Conservation (phyloP, 1,140 invertebrate genomes). For the Sycophaga agraensis region DNA sequence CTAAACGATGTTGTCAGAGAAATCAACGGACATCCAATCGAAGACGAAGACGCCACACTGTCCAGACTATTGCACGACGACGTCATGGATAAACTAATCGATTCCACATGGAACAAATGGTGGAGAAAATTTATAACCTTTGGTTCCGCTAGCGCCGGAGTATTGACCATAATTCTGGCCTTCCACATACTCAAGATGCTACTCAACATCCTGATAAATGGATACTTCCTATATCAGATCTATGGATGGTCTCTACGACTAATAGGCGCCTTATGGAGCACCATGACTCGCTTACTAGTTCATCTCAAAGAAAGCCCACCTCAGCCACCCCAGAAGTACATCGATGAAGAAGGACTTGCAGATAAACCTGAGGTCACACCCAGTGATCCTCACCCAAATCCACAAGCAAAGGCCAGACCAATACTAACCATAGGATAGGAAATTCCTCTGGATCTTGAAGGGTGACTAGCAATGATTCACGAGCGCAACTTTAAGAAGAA, state of each 20-base stretch:
- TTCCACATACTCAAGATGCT: neutral
- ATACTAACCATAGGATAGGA: no score
- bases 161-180: neutral
- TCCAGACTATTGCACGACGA: neutral
- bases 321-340: no score
- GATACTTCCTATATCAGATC: neutral
- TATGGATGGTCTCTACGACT: neutral
- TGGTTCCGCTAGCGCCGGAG: neutral
- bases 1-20: neutral
- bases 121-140: neutral
- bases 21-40: neutral
- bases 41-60: neutral
- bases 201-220: neutral
- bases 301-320: no score
- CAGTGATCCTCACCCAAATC: no score
- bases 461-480: no score
- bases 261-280: neutral
- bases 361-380: no score
- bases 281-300: neutral
- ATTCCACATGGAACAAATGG: neutral
- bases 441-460: no score
- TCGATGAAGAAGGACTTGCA: no score
- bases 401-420: no score
- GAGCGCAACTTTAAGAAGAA: no score
- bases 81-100: neutral